A percentile compares a stretch with the other conserved stretches of the same genome.
phyloP scores from a whole-genome alignment of 2,888 invertebrate species.

The Polia nebulosa region DNA sequence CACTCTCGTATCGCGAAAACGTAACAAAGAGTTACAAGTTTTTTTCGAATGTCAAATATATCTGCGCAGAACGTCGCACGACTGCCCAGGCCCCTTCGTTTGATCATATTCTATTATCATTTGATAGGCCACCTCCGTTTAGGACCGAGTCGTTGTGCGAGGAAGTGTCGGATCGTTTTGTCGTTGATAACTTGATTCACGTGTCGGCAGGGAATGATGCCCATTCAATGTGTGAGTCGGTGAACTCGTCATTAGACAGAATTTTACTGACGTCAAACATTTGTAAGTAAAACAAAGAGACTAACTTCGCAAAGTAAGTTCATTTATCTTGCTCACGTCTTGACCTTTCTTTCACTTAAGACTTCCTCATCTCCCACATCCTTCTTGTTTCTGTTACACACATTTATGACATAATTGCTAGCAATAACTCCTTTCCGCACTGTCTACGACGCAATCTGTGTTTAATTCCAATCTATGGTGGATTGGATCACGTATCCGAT shows the following conservation, averaged over 20 bases:
- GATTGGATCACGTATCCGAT: constrained; percentile 59
- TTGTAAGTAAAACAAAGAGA: constrained; percentile 24
- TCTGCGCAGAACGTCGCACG: constrained; percentile 82
- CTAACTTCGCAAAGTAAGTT: not conserved
- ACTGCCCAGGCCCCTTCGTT: constrained; percentile 86
- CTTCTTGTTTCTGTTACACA: constrained; percentile 6
- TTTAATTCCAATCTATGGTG: constrained; percentile 28
- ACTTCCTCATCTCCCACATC: constrained; percentile 16
- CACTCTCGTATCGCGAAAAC: constrained; percentile 67
- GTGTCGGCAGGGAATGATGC: constrained; percentile 59
- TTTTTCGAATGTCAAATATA: constrained; percentile 68
- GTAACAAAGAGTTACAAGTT: constrained; percentile 45
- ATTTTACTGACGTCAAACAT: constrained; percentile 13
- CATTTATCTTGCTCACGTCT: constrained; percentile 37
- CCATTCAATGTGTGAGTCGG: constrained; percentile 70
- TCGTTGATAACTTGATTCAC: constrained; percentile 68
- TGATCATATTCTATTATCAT: constrained; percentile 84
- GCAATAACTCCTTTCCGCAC: constrained; percentile 37
- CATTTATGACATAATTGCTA: constrained; percentile 43
- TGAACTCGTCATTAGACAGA: constrained; percentile 69
- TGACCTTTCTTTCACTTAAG: constrained; percentile 35
- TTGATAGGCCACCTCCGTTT: constrained; percentile 90
- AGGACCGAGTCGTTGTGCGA: constrained; percentile 80
- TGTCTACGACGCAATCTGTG: constrained; percentile 35
- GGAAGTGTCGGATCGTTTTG: constrained; percentile 72